Percentiles rank a stretch among this genome's conserved stretches.
These are phyloP conservation scores for Teleopsis dalmanni DNA, from an alignment of 1,140 invertebrate genomes.

Conservation along the genomic window DNA sequence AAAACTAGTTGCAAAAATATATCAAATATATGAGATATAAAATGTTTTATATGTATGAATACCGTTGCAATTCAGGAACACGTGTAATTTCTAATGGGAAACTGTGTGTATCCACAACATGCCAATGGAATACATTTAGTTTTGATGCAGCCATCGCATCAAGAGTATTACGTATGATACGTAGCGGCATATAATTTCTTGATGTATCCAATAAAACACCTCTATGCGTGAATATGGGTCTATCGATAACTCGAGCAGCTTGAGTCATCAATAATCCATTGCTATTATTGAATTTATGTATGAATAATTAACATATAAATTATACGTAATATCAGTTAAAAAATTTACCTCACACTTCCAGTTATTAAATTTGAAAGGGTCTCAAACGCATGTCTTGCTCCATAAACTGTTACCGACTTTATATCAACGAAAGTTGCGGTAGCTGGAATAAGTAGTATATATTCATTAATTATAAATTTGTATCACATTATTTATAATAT, in stretches of 20 bases:
- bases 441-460: too few species aligned
- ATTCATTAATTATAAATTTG: too few species aligned
- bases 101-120: conserved; percentile 76
- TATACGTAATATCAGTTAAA: too few species aligned
- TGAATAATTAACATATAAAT: too few species aligned
- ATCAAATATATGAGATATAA: neutral
- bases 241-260: conserved; percentile 53
- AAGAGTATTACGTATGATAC: conserved; percentile 58
- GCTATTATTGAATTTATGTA: too few species aligned
- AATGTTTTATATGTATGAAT: conserved; percentile 11
- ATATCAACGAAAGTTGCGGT: conserved; percentile 50
- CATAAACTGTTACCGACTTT: conserved; percentile 59
- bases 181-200: conserved; percentile 64
- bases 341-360: conserved; percentile 23
- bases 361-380: conserved; percentile 63
- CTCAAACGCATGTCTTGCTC: conserved; percentile 67
- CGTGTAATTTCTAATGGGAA: conserved; percentile 68
- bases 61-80: conserved; percentile 67
- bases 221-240: conserved; percentile 60
- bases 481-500: too few species aligned
- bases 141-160: conserved; percentile 77
- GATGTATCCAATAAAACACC: conserved; percentile 69
- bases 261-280: conserved; percentile 45
- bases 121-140: conserved; percentile 81
- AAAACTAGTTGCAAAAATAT: conserved; percentile 43